Conservation (phyloP, 2,797 vertebrate species). For the Anisognathus igniventris region DNA sequence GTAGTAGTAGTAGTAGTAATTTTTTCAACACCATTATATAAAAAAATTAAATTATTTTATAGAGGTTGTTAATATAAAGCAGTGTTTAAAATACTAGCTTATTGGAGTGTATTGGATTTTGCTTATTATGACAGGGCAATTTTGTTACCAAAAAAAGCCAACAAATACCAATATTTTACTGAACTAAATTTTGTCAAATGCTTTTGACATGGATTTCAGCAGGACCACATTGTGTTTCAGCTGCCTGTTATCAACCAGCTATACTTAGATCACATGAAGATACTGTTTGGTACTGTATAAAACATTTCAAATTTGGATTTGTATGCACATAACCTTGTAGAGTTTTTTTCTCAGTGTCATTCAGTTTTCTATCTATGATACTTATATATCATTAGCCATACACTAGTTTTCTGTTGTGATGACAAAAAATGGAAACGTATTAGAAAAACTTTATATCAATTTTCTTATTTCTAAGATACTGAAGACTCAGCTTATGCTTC, state of each 20-base stretch:
- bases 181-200: background rate
- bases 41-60: background rate
- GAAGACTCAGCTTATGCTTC: background rate
- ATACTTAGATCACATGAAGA: background rate
- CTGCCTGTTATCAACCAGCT: background rate
- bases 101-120: background rate
- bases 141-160: background rate
- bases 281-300: background rate
- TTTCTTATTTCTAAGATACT: background rate
- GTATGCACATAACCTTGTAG: background rate
- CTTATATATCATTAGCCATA: background rate
- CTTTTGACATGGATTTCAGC: background rate
- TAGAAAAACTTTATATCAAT: background rate
- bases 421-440: background rate
- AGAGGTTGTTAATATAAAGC: background rate
- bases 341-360: background rate
- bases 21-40: accelerated
- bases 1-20: background rate
- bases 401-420: background rate
- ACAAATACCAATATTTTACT: background rate
- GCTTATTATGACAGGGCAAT: background rate
- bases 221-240: background rate
- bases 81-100: background rate
- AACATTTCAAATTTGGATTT: background rate
- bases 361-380: background rate